Evolutionary conservation across 2,113 vertebrate genomes (phyloP).

Genomic region (Callipepla californica): DNA sequence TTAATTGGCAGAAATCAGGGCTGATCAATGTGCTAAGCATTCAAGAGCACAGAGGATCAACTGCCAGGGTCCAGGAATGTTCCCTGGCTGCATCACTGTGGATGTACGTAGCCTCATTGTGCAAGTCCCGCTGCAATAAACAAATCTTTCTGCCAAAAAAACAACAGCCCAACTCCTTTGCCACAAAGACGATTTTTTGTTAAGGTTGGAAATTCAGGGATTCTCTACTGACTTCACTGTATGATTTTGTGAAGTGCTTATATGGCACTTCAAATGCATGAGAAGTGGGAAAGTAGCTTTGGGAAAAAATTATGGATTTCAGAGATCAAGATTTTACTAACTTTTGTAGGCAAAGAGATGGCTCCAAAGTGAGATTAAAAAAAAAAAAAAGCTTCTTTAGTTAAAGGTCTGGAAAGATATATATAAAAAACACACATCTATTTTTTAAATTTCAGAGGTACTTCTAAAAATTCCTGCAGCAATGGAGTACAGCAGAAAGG

Average conservation of each 20-base stretch:
- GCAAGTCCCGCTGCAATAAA: conserved; percentile 23
- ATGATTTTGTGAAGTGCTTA: background rate
- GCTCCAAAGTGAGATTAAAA: background rate
- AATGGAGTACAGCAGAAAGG: background rate
- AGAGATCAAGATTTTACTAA: background rate
- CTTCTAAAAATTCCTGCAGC: background rate
- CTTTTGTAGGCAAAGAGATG: background rate
- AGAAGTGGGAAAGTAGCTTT: background rate
- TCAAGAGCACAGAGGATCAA: background rate
- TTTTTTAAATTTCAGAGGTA: background rate
- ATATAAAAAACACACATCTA: background rate
- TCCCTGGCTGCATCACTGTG: conserved; percentile 29
- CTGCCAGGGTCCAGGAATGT: conserved; percentile 46
- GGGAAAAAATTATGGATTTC: background rate
- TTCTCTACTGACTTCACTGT: background rate
- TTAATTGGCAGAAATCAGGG: background rate
- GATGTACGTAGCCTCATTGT: background rate
- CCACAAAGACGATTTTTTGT: background rate
- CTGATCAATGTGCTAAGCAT: background rate
- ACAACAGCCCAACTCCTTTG: background rate
- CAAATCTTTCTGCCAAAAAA: conserved; percentile 16
- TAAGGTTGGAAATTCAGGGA: background rate
- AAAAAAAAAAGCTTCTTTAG: background rate
- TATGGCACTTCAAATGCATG: background rate
- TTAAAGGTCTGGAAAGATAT: background rate